These are phyloP conservation scores for Diploscapter pachys DNA, from an alignment of 1,140 invertebrate genomes.

Conservation along the genomic window DNA sequence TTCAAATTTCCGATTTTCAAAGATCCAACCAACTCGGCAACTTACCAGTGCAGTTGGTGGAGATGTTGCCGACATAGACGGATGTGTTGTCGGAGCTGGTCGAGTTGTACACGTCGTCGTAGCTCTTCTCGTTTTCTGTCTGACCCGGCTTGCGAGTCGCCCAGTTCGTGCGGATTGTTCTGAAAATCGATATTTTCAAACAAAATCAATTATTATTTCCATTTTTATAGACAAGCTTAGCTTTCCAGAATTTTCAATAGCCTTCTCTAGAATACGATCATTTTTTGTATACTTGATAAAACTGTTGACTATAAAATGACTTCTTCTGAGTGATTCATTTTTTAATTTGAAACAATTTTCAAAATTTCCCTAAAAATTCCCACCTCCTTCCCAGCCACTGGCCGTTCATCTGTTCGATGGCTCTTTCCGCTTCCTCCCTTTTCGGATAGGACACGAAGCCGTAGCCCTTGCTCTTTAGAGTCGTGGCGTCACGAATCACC, in stretches of 20 bases:
- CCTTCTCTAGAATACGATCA: too few species aligned
- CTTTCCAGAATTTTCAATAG: too few species aligned
- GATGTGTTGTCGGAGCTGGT: constrained; percentile 97
- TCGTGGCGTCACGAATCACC: constrained; percentile 95
- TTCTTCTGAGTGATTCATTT: too few species aligned
- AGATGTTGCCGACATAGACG: constrained; percentile 94
- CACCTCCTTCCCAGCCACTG: constrained; percentile 87
- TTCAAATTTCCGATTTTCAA: not conserved
- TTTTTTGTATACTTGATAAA: too few species aligned
- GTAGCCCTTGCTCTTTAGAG: constrained; percentile 97
- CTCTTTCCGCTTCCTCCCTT: constrained; percentile 97
- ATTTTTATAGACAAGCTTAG: too few species aligned
- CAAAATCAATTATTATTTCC: too few species aligned
- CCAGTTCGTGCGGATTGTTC: constrained; percentile 81
- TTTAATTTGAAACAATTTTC: too few species aligned
- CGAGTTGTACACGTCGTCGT: constrained; percentile 96
- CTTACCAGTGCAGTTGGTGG: constrained; percentile 35
- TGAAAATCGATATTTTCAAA: too few species aligned
- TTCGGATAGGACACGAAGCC: constrained; percentile 99
- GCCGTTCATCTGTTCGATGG: constrained; percentile 96
- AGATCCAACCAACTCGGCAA: not conserved
- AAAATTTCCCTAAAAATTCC: too few species aligned
- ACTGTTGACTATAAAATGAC: too few species aligned
- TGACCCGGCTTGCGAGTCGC: constrained; percentile 33
- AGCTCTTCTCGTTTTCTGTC: constrained; percentile 62